Evolutionary conservation across 2,888 invertebrate genomes (phyloP), one percentile per base, ranked within the genome.

Genomic region (Agrochola lychnidis): DNA sequence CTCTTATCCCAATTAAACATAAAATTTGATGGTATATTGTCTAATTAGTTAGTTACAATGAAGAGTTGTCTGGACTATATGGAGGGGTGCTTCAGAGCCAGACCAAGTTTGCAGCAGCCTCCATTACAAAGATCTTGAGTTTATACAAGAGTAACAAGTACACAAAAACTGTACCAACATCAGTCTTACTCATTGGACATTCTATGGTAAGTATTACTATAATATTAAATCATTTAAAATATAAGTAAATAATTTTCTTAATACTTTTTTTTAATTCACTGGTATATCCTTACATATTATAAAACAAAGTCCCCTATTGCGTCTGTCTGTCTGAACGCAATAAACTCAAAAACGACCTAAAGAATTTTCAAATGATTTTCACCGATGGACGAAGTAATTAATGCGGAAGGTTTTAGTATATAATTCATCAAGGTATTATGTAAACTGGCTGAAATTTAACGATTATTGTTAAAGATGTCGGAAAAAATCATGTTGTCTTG

Each of bases 131-230:
- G 87, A 98, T 99, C 89, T 95, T 99, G 76, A 97, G 97, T 71
- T 94, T 99, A 63, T 99, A 99, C 84, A 94, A 94, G 79, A 93
- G 94, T 93, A 93, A 96, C 86, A 92, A 94, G 88, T 94, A 94
- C 84, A 92, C 95, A 77, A 92, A 97, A 92, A 89, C 94, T 85
- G 88, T 95, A 78, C 95, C 96, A 19, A 93, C 94, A 87, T 87
- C 98, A 97, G 97, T 99, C 25, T 97, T 99, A 66, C 92, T 99
- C 1, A 98, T 99, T 92, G 99, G 99, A 10, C 99, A 99, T 97
- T 99, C 99, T 14, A 99, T 99, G 99, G 99, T 98, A 95, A 90
- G 88, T 87, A 63, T n/a, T 57, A 6, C 1, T 30, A 36, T 57
- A 7, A 5, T 57, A 42, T 42, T 30, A 25, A 57, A 6, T 25